Percentiles rank a stretch among this genome's conserved stretches.
These are phyloP conservation scores for Hemaris fuciformis DNA, from an alignment of 2,888 invertebrate genomes.

Conservation along the genomic window DNA sequence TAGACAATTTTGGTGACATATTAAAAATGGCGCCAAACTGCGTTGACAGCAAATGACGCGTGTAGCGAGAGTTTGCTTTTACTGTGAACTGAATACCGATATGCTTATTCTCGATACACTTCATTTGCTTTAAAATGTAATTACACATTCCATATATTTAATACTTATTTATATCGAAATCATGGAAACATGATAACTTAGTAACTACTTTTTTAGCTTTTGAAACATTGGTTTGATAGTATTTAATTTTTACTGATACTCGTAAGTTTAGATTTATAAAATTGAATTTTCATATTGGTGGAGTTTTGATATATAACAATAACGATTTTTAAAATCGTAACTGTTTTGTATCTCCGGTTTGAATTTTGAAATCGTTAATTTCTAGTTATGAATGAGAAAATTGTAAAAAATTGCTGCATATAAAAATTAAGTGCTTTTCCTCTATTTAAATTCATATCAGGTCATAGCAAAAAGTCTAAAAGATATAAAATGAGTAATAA, in stretches of 20 bases:
- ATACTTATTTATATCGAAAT: neutral
- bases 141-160: neutral
- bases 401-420: neutral
- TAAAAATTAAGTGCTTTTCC: neutral
- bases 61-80: neutral
- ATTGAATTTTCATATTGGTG: neutral
- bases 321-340: neutral
- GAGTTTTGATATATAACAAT: no score
- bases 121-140: neutral
- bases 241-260: neutral
- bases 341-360: neutral
- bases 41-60: neutral
- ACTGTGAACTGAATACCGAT: neutral
- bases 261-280: neutral
- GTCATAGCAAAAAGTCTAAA: neutral
- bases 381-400: neutral
- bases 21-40: neutral
- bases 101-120: neutral
- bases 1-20: slow-evolving; percentile 20
- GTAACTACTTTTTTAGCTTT: neutral
- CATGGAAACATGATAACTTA: neutral
- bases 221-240: neutral
- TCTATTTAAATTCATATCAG: neutral
- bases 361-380: neutral
- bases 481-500: neutral